These are phyloP conservation scores for Loriculus beryllinus DNA, from an alignment of 2,797 vertebrate species.

Conservation along the genomic window DNA sequence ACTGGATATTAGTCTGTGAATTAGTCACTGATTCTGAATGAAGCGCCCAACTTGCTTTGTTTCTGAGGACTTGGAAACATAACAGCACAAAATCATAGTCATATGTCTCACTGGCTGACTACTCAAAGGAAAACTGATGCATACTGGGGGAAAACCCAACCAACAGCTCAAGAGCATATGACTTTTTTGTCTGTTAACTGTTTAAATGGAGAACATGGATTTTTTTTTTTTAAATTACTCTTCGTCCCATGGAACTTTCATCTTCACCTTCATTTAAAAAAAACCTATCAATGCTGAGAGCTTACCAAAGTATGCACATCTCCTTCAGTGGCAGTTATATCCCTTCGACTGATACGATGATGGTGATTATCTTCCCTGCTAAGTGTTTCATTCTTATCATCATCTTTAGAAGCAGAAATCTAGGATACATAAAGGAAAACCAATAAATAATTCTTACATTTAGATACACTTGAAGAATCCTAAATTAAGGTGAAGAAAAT, in stretches of 20 bases:
- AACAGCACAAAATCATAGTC: not conserved
- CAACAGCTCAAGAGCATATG: not conserved
- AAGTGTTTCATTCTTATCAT: constrained; percentile 78
- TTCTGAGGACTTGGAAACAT: not conserved
- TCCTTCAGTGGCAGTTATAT: constrained; percentile 74
- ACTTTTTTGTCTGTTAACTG: not conserved
- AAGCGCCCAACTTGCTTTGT: not conserved
- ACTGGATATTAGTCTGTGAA: not conserved
- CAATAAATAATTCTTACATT: not conserved
- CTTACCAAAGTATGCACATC: constrained; percentile 85
- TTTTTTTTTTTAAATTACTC: not conserved
- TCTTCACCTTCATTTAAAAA: not conserved
- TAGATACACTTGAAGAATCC: not conserved
- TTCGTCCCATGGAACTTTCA: not conserved
- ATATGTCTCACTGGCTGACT: not conserved
- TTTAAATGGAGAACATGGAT: not conserved
- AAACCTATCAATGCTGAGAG: not conserved
- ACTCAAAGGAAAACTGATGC: not conserved
- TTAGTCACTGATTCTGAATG: not conserved
- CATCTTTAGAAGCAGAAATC: constrained; percentile 65
- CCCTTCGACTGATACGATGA: constrained; percentile 76
- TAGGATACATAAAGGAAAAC: not conserved
- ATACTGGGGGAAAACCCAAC: not conserved
- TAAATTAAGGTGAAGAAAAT: not conserved
- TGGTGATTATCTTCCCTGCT: constrained; percentile 56